Evolutionary conservation across 1,140 invertebrate species (phyloP).

Genomic region (Eueides isabella): DNA sequence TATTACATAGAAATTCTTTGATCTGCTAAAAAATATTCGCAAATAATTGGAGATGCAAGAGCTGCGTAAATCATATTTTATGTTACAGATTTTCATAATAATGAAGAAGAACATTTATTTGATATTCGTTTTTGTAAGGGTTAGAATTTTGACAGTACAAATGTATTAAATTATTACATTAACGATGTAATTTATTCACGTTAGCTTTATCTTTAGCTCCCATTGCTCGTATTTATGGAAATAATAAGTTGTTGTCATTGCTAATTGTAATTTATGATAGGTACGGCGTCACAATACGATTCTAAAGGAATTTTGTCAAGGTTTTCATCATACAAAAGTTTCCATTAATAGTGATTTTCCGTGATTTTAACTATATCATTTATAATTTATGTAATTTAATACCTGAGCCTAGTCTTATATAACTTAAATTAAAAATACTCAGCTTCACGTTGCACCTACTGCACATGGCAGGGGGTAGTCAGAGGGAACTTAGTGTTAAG

Average conservation of each 20-base stretch:
- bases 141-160: too few species aligned
- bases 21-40: too few species aligned
- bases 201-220: slow-evolving; percentile 33
- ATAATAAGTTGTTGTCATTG: slow-evolving; percentile 40
- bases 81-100: too few species aligned
- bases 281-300: slow-evolving; percentile 32
- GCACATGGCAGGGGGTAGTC: too few species aligned
- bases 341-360: slow-evolving; percentile 45
- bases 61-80: too few species aligned
- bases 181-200: slow-evolving; percentile 35
- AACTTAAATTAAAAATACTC: not conserved
- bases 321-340: slow-evolving; percentile 45
- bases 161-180: slow-evolving; percentile 24
- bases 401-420: not conserved
- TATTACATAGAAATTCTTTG: too few species aligned
- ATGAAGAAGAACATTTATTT: not conserved
- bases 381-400: not conserved
- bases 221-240: slow-evolving; percentile 38
- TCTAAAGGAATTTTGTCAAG: slow-evolving; percentile 37
- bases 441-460: too few species aligned
- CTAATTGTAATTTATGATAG: slow-evolving; percentile 34
- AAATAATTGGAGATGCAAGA: not conserved
- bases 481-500: too few species aligned
- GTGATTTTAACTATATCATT: slow-evolving; percentile 16
- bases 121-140: not conserved